A percentile compares a stretch with the other conserved stretches of the same genome.
phyloP scores from a whole-genome alignment of 2,797 vertebrate genomes.

The Syngnathus rostellatus region DNA sequence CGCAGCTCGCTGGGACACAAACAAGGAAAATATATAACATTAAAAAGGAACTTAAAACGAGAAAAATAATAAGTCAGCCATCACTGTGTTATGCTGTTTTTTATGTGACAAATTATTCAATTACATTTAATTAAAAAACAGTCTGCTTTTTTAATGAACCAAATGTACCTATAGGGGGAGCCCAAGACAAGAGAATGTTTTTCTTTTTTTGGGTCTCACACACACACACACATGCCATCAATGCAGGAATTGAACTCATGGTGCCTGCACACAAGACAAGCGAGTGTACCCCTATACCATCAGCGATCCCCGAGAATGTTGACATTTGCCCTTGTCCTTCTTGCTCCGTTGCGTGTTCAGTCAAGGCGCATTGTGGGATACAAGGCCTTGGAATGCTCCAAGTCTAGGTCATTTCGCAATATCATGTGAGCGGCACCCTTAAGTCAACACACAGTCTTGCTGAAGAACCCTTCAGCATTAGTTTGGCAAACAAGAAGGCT shows the following conservation, averaged over 20 bases:
- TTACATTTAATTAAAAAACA: not conserved
- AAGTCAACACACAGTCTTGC: conserved; percentile 10
- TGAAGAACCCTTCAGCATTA: conserved; percentile 24
- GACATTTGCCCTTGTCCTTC: not conserved
- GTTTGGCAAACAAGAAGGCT: conserved; percentile 9
- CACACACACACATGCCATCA: too few relatives aligned
- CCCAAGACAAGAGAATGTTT: not conserved
- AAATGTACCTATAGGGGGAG: not conserved
- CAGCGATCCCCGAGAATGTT: not conserved
- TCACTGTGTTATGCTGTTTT: too few relatives aligned
- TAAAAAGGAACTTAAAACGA: too few relatives aligned
- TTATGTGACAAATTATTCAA: not conserved
- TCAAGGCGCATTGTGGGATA: not conserved
- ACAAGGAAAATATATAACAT: too few relatives aligned
- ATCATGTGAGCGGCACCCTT: not conserved
- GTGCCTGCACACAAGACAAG: too few relatives aligned
- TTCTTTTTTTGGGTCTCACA: too few relatives aligned
- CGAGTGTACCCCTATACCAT: too few relatives aligned
- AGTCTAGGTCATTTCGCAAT: not conserved
- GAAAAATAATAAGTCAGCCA: too few relatives aligned
- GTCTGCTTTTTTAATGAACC: not conserved
- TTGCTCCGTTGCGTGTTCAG: not conserved
- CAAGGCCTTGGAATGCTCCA: not conserved
- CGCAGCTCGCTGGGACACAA: not conserved
- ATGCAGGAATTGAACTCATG: too few relatives aligned